Conservation (phyloP, 2,113 vertebrate genomes). For the Dromas ardeola region DNA sequence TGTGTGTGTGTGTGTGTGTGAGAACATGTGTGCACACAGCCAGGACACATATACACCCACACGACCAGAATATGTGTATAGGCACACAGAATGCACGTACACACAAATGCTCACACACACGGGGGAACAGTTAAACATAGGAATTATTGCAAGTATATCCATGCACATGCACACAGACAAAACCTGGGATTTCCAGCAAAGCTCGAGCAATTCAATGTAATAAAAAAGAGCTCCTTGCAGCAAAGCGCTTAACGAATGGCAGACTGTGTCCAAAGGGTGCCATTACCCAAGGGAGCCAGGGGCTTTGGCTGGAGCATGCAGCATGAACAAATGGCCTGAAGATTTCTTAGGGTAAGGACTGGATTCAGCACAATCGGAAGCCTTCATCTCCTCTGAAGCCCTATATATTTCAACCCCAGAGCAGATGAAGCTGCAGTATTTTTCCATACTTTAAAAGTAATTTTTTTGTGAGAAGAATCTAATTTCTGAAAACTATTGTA, state of each 20-base stretch:
- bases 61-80: fast-evolving
- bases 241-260: conserved; percentile 26
- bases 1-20: fast-evolving
- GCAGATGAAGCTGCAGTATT: not conserved
- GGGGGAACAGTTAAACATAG: conserved; percentile 1
- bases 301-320: not conserved
- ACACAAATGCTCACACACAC: not conserved
- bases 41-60: not conserved
- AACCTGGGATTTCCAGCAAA: conserved; percentile 43
- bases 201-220: conserved; percentile 7
- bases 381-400: not conserved
- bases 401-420: not conserved
- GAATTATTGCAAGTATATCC: not conserved
- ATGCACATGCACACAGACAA: not conserved
- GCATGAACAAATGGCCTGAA: not conserved
- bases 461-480: not conserved
- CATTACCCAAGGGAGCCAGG: not conserved
- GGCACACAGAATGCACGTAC: fast-evolving
- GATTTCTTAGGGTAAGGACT: not conserved
- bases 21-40: not conserved
- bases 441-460: not conserved
- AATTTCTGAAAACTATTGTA: not conserved
- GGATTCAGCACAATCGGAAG: not conserved
- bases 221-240: conserved; percentile 41
- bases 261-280: conserved; percentile 31